phyloP scores from a whole-genome alignment of 2,113 vertebrate genomes.

The Cricetomys ansorgei region DNA sequence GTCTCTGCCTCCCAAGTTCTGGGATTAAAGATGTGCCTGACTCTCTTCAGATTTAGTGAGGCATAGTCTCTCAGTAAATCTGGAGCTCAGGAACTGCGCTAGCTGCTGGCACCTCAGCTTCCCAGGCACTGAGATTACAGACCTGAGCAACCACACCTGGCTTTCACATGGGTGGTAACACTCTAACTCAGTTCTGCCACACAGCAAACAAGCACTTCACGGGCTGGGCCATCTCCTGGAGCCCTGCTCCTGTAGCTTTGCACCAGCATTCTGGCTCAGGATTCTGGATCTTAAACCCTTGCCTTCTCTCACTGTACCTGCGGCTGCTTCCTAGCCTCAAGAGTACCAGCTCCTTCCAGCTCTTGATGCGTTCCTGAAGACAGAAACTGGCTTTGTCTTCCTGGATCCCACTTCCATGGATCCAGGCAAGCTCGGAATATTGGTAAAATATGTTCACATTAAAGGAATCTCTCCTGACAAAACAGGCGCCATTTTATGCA shows the following conservation, averaged over 20 bases:
- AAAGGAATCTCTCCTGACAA: background rate
- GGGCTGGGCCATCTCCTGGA: background rate
- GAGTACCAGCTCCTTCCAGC: background rate
- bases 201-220: background rate
- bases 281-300: background rate
- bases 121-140: background rate
- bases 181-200: background rate
- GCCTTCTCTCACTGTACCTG: background rate
- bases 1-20: background rate
- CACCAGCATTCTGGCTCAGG: background rate
- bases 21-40: background rate
- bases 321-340: background rate
- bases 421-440: background rate
- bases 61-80: background rate
- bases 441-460: too few species aligned
- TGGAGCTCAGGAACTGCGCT: background rate
- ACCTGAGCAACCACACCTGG: background rate
- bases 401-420: background rate
- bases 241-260: background rate
- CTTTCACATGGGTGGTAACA: background rate
- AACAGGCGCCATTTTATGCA: background rate
- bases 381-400: background rate
- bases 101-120: background rate
- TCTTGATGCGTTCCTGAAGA: background rate
- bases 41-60: background rate